Base-by-base conservation (phyloP, 2,888 invertebrate species). In the Polylopha cassiicola region DNA sequence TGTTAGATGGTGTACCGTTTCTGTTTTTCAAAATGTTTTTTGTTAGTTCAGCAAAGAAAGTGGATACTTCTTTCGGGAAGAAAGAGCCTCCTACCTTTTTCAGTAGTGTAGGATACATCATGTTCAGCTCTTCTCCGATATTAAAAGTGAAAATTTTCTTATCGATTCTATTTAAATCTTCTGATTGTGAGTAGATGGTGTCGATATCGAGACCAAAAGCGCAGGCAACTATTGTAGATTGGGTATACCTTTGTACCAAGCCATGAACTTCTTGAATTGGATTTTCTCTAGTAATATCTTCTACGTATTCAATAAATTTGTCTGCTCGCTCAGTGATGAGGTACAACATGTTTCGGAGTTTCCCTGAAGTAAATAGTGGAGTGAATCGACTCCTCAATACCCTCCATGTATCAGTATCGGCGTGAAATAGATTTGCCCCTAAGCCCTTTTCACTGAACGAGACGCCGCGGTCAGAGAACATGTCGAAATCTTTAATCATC, bases 401-500 rank as follows among this genome's bases (percentile, higher is more conserved):
- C 4, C 32, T 21, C 52, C 52, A 53, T 21, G 26, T 30, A 2
- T 44, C 45, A 6, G 41, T 44, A 7, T 44, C 30, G 1, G 43
- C 29, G 11, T 34, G 33, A 14, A 51, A 47, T 8, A 53, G 6
- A 14, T 53, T 45, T 4, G 15, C 20, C 1, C 39, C 43, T 11
- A 53, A 16, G 4, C 31, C 42, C 7, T 47, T 41, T 14, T 36
- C 20, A 10, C 38, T 31, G n/a, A 43, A 23, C 4, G 33, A 41
- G 4, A 32, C 11, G 2, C 37, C 29, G n/a, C 53, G 44, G 2
- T 50, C 46, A 2, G 29, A 11, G 22, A 52, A 53, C 1, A 10
- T n/a, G 5, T 44, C 21, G 17, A 53, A 53, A 31, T 52, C 51
- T 26, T 47, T 50, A 1, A 53, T 43, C 5, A 53, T 9, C 5